Percentiles rank a stretch among this genome's conserved stretches.
These are phyloP conservation scores for Uria lomvia DNA, from an alignment of 2,113 vertebrate genomes.

Conservation along the genomic window DNA sequence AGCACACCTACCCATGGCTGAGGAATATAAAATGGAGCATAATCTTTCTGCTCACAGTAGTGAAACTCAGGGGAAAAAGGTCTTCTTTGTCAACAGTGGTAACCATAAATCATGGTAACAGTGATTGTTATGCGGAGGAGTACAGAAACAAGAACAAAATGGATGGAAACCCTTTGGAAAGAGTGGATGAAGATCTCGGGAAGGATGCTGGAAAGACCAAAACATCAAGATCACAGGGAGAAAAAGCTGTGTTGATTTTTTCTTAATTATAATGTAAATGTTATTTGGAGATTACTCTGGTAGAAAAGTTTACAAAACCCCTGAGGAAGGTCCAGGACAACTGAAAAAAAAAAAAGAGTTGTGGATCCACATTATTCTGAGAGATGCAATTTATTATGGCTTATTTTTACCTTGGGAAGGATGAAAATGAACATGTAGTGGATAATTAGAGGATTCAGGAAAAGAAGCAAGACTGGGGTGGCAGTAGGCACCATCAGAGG, in stretches of 20 bases:
- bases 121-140: rapidly evolving
- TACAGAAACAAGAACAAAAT: not conserved
- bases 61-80: not conserved
- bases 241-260: not conserved
- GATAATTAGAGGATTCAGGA: not conserved
- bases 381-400: not conserved
- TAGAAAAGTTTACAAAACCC: not conserved
- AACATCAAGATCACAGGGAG: not conserved
- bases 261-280: not conserved
- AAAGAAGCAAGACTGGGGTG: not conserved
- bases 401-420: not conserved
- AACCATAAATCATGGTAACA: not conserved
- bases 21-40: not conserved
- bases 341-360: not conserved
- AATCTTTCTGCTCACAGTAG: not conserved
- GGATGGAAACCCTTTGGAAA: not conserved
- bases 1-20: not conserved
- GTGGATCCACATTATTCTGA: not conserved
- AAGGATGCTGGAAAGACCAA: not conserved
- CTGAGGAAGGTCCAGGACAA: not conserved
- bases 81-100: not conserved
- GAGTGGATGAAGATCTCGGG: not conserved
- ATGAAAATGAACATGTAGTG: not conserved
- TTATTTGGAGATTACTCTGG: not conserved
- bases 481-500: not conserved